phyloP scores from a whole-genome alignment of 2,888 invertebrate genomes.

The Limnephilus lunatus region DNA sequence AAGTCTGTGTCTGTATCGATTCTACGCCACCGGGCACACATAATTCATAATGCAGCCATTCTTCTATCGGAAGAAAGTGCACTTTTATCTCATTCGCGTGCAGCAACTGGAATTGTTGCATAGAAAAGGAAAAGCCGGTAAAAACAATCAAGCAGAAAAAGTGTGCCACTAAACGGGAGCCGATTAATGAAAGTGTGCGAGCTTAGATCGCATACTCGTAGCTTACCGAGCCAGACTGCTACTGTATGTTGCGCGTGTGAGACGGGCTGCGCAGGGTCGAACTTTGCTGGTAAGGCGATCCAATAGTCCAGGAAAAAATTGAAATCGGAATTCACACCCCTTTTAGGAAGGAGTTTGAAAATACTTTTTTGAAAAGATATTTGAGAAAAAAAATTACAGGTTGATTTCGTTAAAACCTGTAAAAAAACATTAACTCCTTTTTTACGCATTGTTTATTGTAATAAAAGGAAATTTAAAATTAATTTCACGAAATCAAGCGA shows the following conservation, averaged over 20 bases:
- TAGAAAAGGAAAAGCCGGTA: conserved; percentile 39
- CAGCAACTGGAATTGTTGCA: neutral
- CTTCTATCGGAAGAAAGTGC: conserved; percentile 35
- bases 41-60: neutral
- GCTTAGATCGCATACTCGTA: neutral
- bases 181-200: conserved; percentile 32
- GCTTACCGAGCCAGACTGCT: neutral
- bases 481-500: too few relatives aligned
- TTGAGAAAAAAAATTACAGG: too few relatives aligned
- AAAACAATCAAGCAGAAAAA: neutral
- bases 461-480: too few relatives aligned
- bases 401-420: too few relatives aligned
- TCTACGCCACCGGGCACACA: neutral
- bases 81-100: conserved; percentile 31
- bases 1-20: neutral
- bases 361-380: too few relatives aligned
- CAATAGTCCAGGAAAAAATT: too few relatives aligned
- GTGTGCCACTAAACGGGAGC: neutral
- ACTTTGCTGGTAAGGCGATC: too few relatives aligned
- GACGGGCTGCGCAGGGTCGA: neutral
- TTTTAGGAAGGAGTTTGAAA: too few relatives aligned
- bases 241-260: neutral
- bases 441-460: too few relatives aligned
- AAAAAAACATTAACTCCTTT: too few relatives aligned
- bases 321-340: too few relatives aligned